These are phyloP conservation scores for Hyposoter dolosus DNA, from an alignment of 2,888 invertebrate species.

Conservation along the genomic window DNA sequence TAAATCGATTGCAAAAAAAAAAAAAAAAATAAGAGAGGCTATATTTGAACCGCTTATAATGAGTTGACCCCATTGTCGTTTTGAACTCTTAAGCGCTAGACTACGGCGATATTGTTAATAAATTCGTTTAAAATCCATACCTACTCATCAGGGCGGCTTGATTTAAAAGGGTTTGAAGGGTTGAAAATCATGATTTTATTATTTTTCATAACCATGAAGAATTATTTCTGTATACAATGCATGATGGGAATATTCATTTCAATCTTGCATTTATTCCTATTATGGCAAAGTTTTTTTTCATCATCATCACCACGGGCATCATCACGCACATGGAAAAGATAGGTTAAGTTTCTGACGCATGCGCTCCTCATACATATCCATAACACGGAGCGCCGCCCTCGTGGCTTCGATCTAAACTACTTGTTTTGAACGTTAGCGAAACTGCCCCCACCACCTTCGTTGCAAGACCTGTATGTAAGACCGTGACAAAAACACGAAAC, in stretches of 20 bases:
- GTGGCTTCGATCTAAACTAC: background rate
- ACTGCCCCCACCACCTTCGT: background rate
- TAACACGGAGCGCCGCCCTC: background rate
- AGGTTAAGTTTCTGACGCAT: background rate
- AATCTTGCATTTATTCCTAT: background rate
- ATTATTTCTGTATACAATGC: background rate
- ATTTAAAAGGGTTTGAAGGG: background rate
- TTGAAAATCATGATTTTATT: background rate
- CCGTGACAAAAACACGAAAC: too few species aligned
- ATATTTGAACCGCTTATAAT: too few species aligned
- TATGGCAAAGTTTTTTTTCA: background rate
- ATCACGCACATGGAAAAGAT: background rate
- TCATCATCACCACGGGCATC: too few species aligned
- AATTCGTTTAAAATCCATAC: too few species aligned
- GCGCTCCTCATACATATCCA: background rate
- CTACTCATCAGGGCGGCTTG: too few species aligned
- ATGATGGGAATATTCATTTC: background rate
- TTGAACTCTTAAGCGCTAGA: too few species aligned
- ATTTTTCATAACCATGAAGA: too few species aligned
- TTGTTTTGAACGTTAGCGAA: background rate
- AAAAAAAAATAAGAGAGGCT: too few species aligned
- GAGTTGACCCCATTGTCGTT: too few species aligned
- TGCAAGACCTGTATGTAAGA: background rate
- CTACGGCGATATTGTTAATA: too few species aligned
- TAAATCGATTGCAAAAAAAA: too few species aligned